Evolutionary conservation across 1,140 invertebrate species (phyloP), one percentile per base, ranked within the genome.

Genomic region (Drosophila mojavensis): DNA sequence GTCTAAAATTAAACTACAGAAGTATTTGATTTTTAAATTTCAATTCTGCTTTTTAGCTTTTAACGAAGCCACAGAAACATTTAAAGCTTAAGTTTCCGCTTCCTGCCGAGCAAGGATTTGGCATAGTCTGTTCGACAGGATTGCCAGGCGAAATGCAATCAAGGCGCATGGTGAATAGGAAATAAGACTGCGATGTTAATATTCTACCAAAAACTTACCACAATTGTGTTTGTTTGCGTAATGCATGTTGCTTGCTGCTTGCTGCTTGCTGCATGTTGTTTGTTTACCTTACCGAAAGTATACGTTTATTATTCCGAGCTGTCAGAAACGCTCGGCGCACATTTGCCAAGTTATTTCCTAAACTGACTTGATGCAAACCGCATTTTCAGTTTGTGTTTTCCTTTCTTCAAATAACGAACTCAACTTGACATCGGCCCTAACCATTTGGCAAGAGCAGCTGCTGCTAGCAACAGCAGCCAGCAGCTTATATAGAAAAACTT

Each of bases 371-470:
- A 33, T 54, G 53, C 58, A 45, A 59, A 30, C 41, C 26, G 17
- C 58, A 58, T 69, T 72, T 68, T 45, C 33, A 28, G 41, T 30
- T 41, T 50, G 26, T 47, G 51, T 43, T 81, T 75, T 26, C 10
- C 13, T 26, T 50, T 11, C 24, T 5, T 71, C 62, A 60, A 45
- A 71, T 3, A 33, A 45, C n/a, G 69, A 86, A 75, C 78, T 72
- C 82, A 78, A 75, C 66, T 78, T 78, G 69, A 58, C 54, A 86
- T 55, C 75, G 71, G 78, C 48, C 70, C 48, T 43, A 79, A 79
- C 78, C 75, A 39, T 55, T 55, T 36, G 75, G 5, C n/a, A 20
- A 17, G 41, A 20, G 58, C 41, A 47, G 58, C 28, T 33, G 43
- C 15, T 24, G 20, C 20, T 24, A 17, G 26, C 59, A 55, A 41